These are phyloP conservation scores for Hycleus cichorii DNA, from an alignment of 1,140 invertebrate species.

Conservation along the genomic window DNA sequence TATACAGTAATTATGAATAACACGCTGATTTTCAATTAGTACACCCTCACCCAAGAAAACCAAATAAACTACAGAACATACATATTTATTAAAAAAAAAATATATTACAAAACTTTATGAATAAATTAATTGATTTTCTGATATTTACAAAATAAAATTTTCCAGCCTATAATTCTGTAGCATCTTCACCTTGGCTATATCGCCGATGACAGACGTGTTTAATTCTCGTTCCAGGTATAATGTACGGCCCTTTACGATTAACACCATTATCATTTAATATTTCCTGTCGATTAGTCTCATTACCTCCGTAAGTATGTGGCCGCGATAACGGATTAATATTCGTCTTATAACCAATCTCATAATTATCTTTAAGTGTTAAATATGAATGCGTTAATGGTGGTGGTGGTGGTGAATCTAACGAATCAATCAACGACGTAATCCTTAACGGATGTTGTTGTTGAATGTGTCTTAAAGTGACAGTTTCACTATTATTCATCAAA, in stretches of 20 bases:
- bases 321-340: conserved; percentile 27
- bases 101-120: too few relatives aligned
- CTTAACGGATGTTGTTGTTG: conserved; percentile 5
- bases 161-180: conserved; percentile 31
- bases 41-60: too few relatives aligned
- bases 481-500: conserved; percentile 3
- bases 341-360: conserved; percentile 15
- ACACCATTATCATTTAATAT: conserved; percentile 35
- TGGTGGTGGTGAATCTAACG: conserved; percentile 21
- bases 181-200: conserved; percentile 29
- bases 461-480: neutral
- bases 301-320: neutral
- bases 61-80: too few relatives aligned
- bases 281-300: conserved; percentile 15
- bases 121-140: too few relatives aligned
- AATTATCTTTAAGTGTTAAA: conserved; percentile 15
- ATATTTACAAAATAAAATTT: conserved; percentile 11
- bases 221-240: conserved; percentile 31
- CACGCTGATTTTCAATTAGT: too few relatives aligned
- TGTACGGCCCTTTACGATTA: conserved; percentile 37
- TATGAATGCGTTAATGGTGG: neutral
- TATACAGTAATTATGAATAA: too few relatives aligned
- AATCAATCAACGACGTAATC: conserved; percentile 28
- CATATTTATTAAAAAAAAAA: too few relatives aligned
- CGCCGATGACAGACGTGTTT: conserved; percentile 37